A percentile compares a stretch with the other conserved stretches of the same genome.
Evolutionary conservation across 1,140 invertebrate genomes (phyloP).

Genomic region (Semibalanus balanoides): DNA sequence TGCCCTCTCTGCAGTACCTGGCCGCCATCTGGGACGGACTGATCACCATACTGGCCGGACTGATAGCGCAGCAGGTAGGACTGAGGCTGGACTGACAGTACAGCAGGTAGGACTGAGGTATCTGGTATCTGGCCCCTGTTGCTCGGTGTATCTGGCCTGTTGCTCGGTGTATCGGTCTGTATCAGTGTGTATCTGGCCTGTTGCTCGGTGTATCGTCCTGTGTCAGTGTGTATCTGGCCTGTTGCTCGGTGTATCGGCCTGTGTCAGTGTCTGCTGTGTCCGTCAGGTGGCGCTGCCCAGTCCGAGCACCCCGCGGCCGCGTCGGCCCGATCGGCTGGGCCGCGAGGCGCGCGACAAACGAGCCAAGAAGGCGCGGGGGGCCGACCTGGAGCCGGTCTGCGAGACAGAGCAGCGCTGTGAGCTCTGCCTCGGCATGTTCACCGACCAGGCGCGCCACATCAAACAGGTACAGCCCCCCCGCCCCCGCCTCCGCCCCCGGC

Average conservation of each 20-base stretch:
- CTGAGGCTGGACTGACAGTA: background rate
- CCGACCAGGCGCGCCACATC: background rate
- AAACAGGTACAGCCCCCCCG: background rate
- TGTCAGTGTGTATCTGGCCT: no score
- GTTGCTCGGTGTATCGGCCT: no score
- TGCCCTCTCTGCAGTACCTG: background rate
- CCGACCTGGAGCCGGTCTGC: background rate
- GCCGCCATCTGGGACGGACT: background rate
- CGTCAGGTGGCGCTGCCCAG: background rate
- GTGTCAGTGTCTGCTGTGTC: background rate
- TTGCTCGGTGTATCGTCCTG: no score
- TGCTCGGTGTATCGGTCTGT: no score
- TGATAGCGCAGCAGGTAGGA: background rate
- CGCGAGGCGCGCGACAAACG: background rate
- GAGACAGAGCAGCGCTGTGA: background rate
- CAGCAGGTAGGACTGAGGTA: background rate
- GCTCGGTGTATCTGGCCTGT: no score
- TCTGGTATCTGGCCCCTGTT: no score
- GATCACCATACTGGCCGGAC: background rate
- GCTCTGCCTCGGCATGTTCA: background rate
- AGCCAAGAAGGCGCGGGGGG: background rate
- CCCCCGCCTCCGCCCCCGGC: no score
- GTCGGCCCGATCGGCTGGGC: background rate
- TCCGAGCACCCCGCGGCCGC: background rate
- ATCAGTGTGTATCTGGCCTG: no score